A percentile compares a stretch with the other conserved stretches of the same genome.
Evolutionary conservation across 2,888 invertebrate genomes (phyloP).

Genomic region (Lasioglossum oenotherae): DNA sequence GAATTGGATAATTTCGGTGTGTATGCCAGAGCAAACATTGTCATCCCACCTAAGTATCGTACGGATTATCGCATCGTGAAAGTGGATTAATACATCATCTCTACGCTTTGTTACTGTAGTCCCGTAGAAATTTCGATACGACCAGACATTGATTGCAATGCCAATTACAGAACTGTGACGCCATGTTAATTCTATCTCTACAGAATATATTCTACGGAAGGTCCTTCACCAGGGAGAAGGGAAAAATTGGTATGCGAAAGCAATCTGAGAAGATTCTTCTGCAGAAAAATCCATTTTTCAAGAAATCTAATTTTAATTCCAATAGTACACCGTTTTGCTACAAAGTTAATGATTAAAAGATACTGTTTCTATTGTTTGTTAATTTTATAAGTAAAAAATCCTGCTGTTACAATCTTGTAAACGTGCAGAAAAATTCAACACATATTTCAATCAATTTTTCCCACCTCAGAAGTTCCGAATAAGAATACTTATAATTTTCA

Average conservation of each 20-base stretch:
- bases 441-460: neutral
- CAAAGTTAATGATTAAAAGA: neutral
- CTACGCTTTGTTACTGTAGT: neutral
- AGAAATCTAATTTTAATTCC: neutral
- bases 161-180: neutral
- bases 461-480: neutral
- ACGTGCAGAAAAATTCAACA: neutral
- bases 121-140: neutral
- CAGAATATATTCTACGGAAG: neutral
- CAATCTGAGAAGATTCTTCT: no score
- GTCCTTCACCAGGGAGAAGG: neutral
- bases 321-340: neutral
- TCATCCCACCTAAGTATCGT: neutral
- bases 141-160: neutral
- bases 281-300: no score
- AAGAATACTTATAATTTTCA: neutral
- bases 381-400: neutral
- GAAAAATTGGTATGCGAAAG: neutral
- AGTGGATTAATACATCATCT: neutral
- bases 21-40: slow-evolving; percentile 4
- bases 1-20: slow-evolving; percentile 28
- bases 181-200: neutral
- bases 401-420: neutral
- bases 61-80: neutral
- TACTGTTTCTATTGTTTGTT: neutral